phyloP scores from a whole-genome alignment of 1,140 invertebrate species.

The Bombus fervidus region DNA sequence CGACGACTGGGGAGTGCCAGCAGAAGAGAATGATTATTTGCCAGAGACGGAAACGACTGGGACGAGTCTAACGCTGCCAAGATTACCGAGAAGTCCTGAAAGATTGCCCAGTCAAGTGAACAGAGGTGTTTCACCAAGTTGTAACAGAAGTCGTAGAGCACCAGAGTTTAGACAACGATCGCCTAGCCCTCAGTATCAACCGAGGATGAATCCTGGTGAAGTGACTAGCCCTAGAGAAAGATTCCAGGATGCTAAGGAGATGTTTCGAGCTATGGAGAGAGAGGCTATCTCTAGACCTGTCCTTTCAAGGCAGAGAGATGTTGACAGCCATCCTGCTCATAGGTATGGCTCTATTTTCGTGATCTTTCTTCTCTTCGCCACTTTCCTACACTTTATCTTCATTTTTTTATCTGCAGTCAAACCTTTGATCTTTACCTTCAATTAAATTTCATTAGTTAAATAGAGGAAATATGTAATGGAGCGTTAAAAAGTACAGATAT shows the following conservation, averaged over 20 bases:
- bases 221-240: constrained; percentile 86
- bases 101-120: constrained; percentile 64
- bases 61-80: constrained; percentile 75
- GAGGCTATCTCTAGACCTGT: constrained; percentile 84
- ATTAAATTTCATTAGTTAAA: too few species aligned
- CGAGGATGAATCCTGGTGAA: constrained; percentile 74
- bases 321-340: constrained; percentile 74
- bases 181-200: constrained; percentile 82
- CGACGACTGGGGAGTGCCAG: constrained; percentile 78
- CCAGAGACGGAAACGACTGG: constrained; percentile 70
- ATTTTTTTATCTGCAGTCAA: too few species aligned
- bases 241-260: constrained; percentile 92
- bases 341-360: constrained; percentile 58
- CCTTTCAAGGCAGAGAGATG: constrained; percentile 75
- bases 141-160: constrained; percentile 69
- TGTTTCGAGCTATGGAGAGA: constrained; percentile 90
- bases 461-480: too few species aligned
- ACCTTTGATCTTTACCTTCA: too few species aligned
- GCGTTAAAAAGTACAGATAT: too few species aligned
- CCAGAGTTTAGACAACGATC: constrained; percentile 82
- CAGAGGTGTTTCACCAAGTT: constrained; percentile 72
- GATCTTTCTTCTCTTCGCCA: neutral
- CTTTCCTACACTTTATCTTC: too few species aligned
- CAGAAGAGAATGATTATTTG: constrained; percentile 76
- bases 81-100: constrained; percentile 77